Evolutionary conservation across 2,888 invertebrate genomes (phyloP).

Genomic region (Taenaris catops): DNA sequence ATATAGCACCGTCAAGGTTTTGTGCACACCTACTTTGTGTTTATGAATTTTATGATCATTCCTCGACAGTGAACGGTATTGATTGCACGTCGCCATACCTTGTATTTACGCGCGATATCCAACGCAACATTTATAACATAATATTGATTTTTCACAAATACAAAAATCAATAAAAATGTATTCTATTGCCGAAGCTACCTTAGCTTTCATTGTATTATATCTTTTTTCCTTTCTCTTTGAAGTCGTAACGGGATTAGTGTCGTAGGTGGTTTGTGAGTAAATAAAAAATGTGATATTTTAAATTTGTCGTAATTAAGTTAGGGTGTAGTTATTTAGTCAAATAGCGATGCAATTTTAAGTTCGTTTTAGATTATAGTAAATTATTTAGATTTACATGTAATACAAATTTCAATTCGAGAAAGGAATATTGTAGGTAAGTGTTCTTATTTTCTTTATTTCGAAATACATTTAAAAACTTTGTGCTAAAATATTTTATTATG

Average conservation of each 20-base stretch:
- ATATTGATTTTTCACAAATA: constrained; percentile 18
- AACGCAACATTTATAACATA: constrained; percentile 5
- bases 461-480: too few species aligned
- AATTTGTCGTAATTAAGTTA: constrained; percentile 38
- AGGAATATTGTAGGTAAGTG: too few species aligned
- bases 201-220: constrained; percentile 66
- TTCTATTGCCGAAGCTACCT: constrained; percentile 68
- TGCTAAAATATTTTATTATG: too few species aligned
- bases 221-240: constrained; percentile 69
- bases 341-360: constrained; percentile 56
- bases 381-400: too few species aligned
- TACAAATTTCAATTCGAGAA: too few species aligned
- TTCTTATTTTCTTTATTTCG: too few species aligned
- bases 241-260: constrained; percentile 65
- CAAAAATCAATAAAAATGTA: constrained; percentile 52
- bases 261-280: constrained; percentile 37
- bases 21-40: constrained; percentile 39
- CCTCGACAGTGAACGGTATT: constrained; percentile 42
- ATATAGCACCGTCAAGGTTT: constrained; percentile 47
- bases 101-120: constrained; percentile 24
- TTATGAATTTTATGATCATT: constrained; percentile 44
- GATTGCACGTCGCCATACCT: constrained; percentile 46
- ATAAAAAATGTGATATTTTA: constrained; percentile 59
- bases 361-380: too few species aligned
- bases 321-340: constrained; percentile 48